Evolutionary conservation across 2,113 vertebrate species (phyloP), one percentile per base, ranked within the genome.

Genomic region (Alectura lathami): DNA sequence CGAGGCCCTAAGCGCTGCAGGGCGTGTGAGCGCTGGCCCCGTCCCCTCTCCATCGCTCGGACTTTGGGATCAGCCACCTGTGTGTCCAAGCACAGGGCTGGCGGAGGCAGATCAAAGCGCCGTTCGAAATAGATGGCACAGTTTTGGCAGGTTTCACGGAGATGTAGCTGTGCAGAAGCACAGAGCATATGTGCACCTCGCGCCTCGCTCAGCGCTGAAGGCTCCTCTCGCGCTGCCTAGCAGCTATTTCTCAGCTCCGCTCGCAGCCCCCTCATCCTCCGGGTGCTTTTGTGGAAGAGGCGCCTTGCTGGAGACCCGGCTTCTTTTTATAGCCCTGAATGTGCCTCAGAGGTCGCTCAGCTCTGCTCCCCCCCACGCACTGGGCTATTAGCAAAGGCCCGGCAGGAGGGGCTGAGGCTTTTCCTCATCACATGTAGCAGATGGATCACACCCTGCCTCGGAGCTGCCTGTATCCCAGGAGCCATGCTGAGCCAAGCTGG

Each of bases 281-380:
- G 56, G 88, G 47, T 96, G 94, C 96, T 91, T 96, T 96, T 96
- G 95, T 96, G 88, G 92, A 94, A 96, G 86, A 96, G 88, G 95
- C 17, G 3, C 92, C 27, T 14, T 93, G 95, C 92, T 94, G 96
- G 88, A 92, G 95, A 80, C 95, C 94, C 6, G 6, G 91, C 95
- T 96, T 95, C 95, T 92, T 96, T 96, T 96, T 94, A 96, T 96
- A 96, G 94, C 83, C 47, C 86, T 90, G 83, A 95, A 94, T 94
- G 88, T 80, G 72, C 53, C 91, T 95, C 8, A 54, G 88, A 94
- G 95, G 95, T 96, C 92, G 83, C 88, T 92, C 1, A 2, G 94
- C 80, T 93, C 91, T 0, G 0, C 53, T 77, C 24, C 30, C 4
- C 36, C 88, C 94, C 76, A 77, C 92, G 5, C 92, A 26, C 79